Base-by-base conservation (phyloP, 2,888 invertebrate species). In the Meteorus cinctellus region DNA sequence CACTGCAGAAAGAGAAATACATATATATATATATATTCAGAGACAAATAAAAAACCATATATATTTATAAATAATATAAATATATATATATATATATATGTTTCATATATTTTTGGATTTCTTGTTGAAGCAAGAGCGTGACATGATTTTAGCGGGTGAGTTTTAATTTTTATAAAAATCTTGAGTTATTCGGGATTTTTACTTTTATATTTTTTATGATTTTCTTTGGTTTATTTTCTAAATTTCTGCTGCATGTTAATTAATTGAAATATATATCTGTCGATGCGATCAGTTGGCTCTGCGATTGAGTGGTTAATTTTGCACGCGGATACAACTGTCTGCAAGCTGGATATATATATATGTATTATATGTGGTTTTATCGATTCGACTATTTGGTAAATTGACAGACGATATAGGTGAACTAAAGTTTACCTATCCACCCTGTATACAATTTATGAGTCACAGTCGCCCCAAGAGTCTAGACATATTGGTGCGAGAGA, bases 71-170 rank as follows among this genome's bases (percentile, higher is more conserved):
- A 69, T 75, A 34, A 34, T 34, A 34, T 34, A 34, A 34, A 74
- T 60, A 41, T 67, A 41, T 31, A 10, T 19, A 41, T 31, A 10
- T 19, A 60, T 70, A 81, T 80, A 83, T 77, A 83, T 83, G 84
- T 83, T 82, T 80, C 81, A 83, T 81, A 82, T 84, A 83, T 84
- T 84, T 84, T 84, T 84, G 84, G 83, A 84, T 84, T 79, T 80
- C 78, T 83, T 81, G 79, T 82, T 83, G 80, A 83, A 80, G 77
- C 80, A 80, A 82, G 80, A 84, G 78, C 79, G 81, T 70, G 81
- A 82, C 77, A 82, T 84, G 84, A 83, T 84, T 78, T 78, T 84
- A 73, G 80, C 84, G 72, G 83, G 82, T 83, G 79, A 82, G 82
- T 82, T 62, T n/a, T 45, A 10, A 10, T 14, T 14, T 10, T 16